Conservation (phyloP, 2,797 vertebrate genomes). For the Acrocephalus scirpaceus region DNA sequence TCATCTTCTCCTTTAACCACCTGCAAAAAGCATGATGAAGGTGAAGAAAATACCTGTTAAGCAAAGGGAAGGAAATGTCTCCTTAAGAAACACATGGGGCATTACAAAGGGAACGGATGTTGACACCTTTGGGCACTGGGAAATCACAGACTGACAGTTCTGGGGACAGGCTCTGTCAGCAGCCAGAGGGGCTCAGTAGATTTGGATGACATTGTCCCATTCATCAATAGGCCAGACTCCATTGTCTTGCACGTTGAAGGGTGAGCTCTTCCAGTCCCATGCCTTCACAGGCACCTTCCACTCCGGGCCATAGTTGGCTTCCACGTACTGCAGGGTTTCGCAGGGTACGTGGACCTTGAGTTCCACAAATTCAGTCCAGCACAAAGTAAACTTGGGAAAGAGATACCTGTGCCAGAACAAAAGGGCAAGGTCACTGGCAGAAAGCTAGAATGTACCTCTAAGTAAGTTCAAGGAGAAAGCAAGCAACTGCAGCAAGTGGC, state of each 20-base stretch:
- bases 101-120: background rate
- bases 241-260: conserved; percentile 88
- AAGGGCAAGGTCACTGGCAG: background rate
- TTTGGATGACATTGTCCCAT: conserved; percentile 91
- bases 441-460: background rate
- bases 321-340: conserved; percentile 87
- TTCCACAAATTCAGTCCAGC: conserved; percentile 93
- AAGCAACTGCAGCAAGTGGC: background rate
- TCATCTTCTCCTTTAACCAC: background rate
- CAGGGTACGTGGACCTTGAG: conserved; percentile 90
- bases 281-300: conserved; percentile 87
- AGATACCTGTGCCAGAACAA: conserved; percentile 78
- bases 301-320: conserved; percentile 88
- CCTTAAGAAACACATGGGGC: background rate
- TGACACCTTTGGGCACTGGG: background rate
- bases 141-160: background rate
- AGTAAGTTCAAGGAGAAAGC: background rate
- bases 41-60: background rate
- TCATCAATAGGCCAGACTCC: conserved; percentile 88
- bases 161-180: background rate
- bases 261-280: conserved; percentile 96
- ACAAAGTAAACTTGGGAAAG: conserved; percentile 84
- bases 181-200: conserved; percentile 77
- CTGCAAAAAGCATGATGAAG: background rate
- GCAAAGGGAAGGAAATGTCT: background rate